Conservation (phyloP, 1,140 invertebrate species). For the Cotesia chilonis region DNA sequence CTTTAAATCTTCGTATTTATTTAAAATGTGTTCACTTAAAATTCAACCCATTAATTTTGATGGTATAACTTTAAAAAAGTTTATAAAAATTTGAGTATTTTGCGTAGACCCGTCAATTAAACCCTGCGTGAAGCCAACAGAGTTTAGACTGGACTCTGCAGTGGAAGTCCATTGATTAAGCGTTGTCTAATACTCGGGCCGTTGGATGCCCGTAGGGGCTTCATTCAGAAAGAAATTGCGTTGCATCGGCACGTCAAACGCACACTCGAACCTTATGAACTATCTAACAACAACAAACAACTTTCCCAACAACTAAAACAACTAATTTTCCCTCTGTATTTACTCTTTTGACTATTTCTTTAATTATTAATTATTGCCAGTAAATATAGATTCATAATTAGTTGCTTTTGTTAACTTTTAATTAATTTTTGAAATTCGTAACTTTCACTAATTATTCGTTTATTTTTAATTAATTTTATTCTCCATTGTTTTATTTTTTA, state of each 20-base stretch:
- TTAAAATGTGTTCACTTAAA: no score
- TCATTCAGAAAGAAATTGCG: conserved; percentile 9
- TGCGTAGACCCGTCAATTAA: not conserved
- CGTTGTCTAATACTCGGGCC: conserved; percentile 55
- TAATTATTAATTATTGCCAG: not conserved
- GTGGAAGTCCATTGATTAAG: conserved; percentile 66
- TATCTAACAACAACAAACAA: not conserved
- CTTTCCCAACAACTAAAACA: no score
- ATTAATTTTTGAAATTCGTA: no score
- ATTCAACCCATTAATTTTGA: no score
- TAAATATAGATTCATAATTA: no score
- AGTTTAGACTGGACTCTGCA: conserved; percentile 45
- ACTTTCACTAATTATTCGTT: no score
- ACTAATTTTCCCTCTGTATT: not conserved
- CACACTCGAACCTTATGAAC: conserved; percentile 16
- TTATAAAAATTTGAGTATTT: no score
- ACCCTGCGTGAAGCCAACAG: not conserved
- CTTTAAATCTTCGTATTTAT: no score
- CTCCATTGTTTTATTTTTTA: no score
- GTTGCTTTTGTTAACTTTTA: no score
- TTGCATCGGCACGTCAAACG: conserved; percentile 17
- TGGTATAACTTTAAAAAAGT: no score
- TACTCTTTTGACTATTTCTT: not conserved
- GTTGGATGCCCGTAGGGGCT: conserved; percentile 27
- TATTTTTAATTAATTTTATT: no score